phyloP scores from a whole-genome alignment of 1,140 invertebrate species.

The Bombus vancouverensis region DNA sequence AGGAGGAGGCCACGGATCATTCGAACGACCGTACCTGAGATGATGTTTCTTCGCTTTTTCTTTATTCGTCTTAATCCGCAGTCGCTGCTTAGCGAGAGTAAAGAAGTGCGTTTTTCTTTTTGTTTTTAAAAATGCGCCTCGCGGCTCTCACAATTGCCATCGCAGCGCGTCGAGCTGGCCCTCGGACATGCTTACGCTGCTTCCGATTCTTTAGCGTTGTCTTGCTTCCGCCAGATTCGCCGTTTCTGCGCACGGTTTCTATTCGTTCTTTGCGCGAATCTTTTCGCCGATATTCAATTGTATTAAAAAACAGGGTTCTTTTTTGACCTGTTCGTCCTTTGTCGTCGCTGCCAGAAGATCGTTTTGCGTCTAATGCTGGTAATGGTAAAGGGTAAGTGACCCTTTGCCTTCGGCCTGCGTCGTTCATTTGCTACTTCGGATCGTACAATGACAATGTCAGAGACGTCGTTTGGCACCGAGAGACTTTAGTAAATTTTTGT shows the following conservation, averaged over 20 bases:
- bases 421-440: no score
- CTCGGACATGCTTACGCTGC: slow-evolving; percentile 45
- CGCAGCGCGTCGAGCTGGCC: slow-evolving; percentile 44
- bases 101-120: neutral
- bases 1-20: neutral
- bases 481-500: no score
- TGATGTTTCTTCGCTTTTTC: slow-evolving; percentile 47
- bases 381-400: no score
- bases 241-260: neutral
- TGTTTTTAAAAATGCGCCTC: slow-evolving; percentile 14
- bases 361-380: no score
- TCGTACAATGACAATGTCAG: no score
- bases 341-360: no score
- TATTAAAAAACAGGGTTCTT: no score
- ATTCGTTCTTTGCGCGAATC: slow-evolving; percentile 1
- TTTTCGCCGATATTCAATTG: neutral
- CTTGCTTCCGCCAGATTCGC: slow-evolving; percentile 1
- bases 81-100: slow-evolving; percentile 34
- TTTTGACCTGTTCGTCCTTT: no score
- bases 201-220: neutral
- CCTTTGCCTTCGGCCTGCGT: no score
- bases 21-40: slow-evolving; percentile 29
- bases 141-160: slow-evolving; percentile 15
- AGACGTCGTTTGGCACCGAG: no score
- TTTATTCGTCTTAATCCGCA: slow-evolving; percentile 19